A percentile compares a stretch with the other conserved stretches of the same genome.
Conservation (phyloP, 2,797 vertebrate genomes). For the Acipenser ruthenus region DNA sequence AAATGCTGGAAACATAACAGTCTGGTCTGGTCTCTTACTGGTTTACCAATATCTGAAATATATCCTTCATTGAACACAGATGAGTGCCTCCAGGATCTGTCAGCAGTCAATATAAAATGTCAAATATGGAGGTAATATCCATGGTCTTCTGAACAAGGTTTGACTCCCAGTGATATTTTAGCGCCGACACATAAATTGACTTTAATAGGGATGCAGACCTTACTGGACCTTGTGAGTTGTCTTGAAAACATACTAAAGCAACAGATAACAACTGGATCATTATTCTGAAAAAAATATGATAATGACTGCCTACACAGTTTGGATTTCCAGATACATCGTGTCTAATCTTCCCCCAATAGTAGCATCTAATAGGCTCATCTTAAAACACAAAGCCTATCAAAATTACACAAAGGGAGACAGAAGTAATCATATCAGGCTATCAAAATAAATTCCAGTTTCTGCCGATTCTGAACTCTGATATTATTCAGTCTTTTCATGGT, state of each 20-base stretch:
- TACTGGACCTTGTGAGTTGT: too few species aligned
- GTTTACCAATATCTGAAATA: background rate
- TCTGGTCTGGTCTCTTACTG: background rate
- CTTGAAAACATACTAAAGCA: constrained; percentile 2
- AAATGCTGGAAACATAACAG: too few species aligned
- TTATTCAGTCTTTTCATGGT: constrained; percentile 16
- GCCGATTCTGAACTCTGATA: constrained; percentile 14
- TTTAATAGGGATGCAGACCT: too few species aligned
- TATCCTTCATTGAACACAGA: background rate
- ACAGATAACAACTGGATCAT: background rate
- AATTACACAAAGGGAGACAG: constrained; percentile 19
- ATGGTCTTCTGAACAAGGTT: constrained; percentile 36
- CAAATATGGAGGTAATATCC: constrained; percentile 48
- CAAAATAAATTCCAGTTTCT: constrained; percentile 15
- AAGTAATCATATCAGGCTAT: constrained; percentile 26
- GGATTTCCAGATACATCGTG: background rate
- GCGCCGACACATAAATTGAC: too few species aligned
- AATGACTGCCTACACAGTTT: constrained; percentile 3
- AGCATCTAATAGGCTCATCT: background rate
- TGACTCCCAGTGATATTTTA: constrained; percentile 36
- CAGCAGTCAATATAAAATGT: constrained; percentile 26
- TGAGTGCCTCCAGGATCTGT: background rate
- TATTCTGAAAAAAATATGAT: background rate
- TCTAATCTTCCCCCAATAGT: background rate
- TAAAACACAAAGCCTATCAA: constrained; percentile 14